Percentiles rank a stretch among this genome's conserved stretches.
phyloP scores from a whole-genome alignment of 2,888 invertebrate species.

The Drepana falcataria region DNA sequence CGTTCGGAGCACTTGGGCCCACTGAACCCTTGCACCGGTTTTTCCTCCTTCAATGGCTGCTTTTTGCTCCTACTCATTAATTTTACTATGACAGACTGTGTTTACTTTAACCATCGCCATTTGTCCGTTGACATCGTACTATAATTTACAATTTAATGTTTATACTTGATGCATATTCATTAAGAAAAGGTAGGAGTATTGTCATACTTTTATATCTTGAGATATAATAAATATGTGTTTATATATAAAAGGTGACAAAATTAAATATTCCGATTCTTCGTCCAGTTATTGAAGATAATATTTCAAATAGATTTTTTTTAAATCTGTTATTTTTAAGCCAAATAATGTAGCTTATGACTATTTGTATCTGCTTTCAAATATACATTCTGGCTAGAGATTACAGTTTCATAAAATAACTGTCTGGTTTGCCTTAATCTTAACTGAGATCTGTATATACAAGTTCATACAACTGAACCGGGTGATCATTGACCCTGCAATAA shows the following conservation, averaged over 20 bases:
- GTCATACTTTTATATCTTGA: too few relatives aligned
- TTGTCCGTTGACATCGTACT: slow-evolving; percentile 6
- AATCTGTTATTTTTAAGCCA: too few relatives aligned
- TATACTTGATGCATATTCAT: background rate
- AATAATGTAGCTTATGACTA: background rate
- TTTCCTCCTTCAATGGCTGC: slow-evolving; percentile 50
- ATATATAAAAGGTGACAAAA: too few relatives aligned
- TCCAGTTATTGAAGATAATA: too few relatives aligned
- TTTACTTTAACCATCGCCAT: slow-evolving; percentile 7
- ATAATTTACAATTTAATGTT: slow-evolving; percentile 8
- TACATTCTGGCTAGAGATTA: background rate
- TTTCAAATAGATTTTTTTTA: too few relatives aligned
- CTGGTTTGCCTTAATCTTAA: slow-evolving; percentile 1
- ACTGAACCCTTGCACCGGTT: slow-evolving; percentile 62
- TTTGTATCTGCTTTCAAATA: too few relatives aligned
- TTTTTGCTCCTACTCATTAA: slow-evolving; percentile 43
- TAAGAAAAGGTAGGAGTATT: too few relatives aligned
- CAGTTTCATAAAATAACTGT: slow-evolving; percentile 8
- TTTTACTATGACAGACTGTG: slow-evolving; percentile 37
- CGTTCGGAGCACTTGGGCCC: slow-evolving; percentile 37
- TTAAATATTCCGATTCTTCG: too few relatives aligned
- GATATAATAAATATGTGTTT: too few relatives aligned
- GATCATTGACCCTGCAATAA: slow-evolving; percentile 33
- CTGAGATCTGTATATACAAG: slow-evolving; percentile 26
- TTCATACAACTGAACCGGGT: slow-evolving; percentile 35